Percentiles rank a stretch among this genome's conserved stretches.
These are phyloP conservation scores for Rhaphigaster nebulosa DNA, from an alignment of 2,888 invertebrate species.

Conservation along the genomic window DNA sequence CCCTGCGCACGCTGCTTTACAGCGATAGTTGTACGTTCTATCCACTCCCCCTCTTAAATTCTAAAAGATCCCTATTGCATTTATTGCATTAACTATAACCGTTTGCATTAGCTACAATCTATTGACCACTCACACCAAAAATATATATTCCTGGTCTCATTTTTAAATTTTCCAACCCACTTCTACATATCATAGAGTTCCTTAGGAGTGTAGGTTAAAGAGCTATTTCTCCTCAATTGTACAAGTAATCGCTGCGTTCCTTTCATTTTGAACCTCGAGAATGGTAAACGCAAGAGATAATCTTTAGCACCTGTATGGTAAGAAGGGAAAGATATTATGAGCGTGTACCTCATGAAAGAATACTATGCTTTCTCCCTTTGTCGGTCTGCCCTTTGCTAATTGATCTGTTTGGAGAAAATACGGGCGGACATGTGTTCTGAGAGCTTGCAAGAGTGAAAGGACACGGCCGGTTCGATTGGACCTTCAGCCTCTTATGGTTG, in stretches of 20 bases:
- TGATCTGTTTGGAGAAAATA: conserved; percentile 38
- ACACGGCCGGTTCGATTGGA: not conserved
- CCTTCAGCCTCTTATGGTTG: not conserved
- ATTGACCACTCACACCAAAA: too few species aligned
- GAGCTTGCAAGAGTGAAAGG: conserved; percentile 3
- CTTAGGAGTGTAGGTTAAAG: too few species aligned
- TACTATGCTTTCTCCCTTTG: not conserved
- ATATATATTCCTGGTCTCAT: too few species aligned
- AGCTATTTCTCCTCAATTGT: not conserved
- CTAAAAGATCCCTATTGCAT: too few species aligned
- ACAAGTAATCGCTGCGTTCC: not conserved
- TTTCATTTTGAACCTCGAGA: not conserved
- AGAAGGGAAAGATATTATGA: not conserved
- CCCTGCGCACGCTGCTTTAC: too few species aligned
- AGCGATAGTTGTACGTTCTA: too few species aligned
- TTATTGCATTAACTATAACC: too few species aligned
- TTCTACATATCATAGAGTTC: too few species aligned
- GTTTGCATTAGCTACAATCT: too few species aligned
- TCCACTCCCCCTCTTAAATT: too few species aligned
- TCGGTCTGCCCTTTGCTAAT: conserved; percentile 23
- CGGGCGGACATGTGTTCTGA: not conserved
- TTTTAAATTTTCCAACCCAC: too few species aligned
- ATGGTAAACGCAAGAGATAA: not conserved
- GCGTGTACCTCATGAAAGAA: not conserved
- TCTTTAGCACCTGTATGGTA: not conserved